Evolutionary conservation across 2,888 invertebrate genomes (phyloP).

Genomic region (Lordiphosa andalusiaca): DNA sequence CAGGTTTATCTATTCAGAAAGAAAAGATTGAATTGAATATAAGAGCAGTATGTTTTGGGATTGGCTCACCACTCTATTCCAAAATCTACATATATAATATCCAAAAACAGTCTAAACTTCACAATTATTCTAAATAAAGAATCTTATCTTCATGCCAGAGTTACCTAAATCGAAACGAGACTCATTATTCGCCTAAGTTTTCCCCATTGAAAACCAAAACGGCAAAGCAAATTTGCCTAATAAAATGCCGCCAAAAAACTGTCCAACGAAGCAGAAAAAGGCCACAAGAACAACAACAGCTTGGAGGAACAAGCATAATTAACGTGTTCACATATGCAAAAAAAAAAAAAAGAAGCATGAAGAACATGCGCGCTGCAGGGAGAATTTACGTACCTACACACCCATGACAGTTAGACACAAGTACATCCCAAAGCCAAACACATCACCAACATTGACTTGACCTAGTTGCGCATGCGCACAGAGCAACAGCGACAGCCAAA

Average conservation of each 20-base stretch:
- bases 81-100: no score
- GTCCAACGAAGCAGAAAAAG: constrained; percentile 48
- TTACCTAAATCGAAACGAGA: no score
- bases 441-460: constrained; percentile 40
- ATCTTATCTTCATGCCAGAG: no score
- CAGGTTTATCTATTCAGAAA: no score
- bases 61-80: no score
- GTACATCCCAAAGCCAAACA: constrained; percentile 36
- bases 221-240: constrained; percentile 52
- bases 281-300: constrained; percentile 19
- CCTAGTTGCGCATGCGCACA: constrained; percentile 59
- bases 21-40: no score
- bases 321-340: constrained; percentile 29
- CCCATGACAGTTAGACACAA: constrained; percentile 38
- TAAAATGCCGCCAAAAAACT: constrained; percentile 46
- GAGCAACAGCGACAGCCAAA: constrained; percentile 32
- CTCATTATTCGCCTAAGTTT: not conserved
- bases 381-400: constrained; percentile 16
- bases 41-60: no score
- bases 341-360: not conserved
- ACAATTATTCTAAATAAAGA: no score
- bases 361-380: constrained; percentile 2
- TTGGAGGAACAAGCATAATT: constrained; percentile 51
- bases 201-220: constrained; percentile 17
- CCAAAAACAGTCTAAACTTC: no score